Conservation (phyloP, 2,113 vertebrate genomes). For the Prietella phreatophila region DNA sequence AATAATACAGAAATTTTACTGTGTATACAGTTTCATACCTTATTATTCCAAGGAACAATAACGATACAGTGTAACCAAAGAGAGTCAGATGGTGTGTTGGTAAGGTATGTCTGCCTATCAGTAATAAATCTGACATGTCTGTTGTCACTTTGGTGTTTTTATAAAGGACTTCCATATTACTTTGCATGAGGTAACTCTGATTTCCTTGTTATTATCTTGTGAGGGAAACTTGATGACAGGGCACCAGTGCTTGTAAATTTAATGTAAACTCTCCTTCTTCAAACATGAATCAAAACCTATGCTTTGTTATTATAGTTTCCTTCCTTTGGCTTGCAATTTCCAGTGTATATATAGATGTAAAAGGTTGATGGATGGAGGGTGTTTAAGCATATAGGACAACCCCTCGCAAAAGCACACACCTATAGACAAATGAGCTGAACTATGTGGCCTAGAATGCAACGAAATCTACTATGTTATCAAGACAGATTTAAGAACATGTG, state of each 20-base stretch:
- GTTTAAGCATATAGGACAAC: constrained; percentile 2
- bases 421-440: neutral
- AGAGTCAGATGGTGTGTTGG: neutral
- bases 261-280: constrained; percentile 21
- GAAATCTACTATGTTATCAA: neutral
- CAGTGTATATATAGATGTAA: constrained; percentile 6
- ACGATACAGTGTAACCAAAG: neutral
- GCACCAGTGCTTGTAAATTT: constrained; percentile 23
- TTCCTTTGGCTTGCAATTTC: neutral
- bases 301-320: constrained; percentile 30
- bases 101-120: constrained; percentile 22
- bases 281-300: constrained; percentile 28
- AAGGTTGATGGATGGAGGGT: constrained; percentile 23
- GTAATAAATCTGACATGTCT: constrained; percentile 6
- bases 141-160: neutral
- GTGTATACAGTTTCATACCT: constrained; percentile 6
- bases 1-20: constrained; percentile 17
- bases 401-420: constrained; percentile 22
- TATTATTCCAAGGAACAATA: constrained; percentile 16
- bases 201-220: constrained; percentile 17
- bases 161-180: neutral
- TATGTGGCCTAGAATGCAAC: neutral
- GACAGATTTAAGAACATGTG: constrained; percentile 22
- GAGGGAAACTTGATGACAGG: constrained; percentile 11
- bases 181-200: constrained; percentile 15